Conservation (phyloP, 2,797 vertebrate species). For the Cetoscarus ocellatus region DNA sequence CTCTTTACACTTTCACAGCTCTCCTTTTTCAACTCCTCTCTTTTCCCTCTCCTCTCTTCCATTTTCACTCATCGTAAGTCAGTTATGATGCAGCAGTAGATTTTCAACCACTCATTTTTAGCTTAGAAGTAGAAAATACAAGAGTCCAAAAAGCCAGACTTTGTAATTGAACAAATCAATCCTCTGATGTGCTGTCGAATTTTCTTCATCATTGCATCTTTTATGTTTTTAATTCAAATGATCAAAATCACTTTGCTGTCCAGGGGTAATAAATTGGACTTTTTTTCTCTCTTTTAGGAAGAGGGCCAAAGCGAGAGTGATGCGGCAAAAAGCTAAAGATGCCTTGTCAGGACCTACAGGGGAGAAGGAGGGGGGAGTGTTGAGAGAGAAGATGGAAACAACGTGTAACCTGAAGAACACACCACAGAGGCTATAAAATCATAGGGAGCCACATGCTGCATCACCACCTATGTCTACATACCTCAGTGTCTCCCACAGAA, state of each 20-base stretch:
- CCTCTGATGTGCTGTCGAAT: not conserved
- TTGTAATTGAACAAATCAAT: not conserved
- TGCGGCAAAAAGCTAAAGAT: constrained; percentile 27
- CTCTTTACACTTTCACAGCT: too few species aligned
- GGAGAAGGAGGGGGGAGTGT: not conserved
- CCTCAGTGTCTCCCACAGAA: too few species aligned
- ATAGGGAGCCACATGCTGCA: not conserved
- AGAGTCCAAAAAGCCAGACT: not conserved
- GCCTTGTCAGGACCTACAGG: constrained; percentile 28
- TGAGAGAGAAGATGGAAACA: not conserved
- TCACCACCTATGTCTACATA: not conserved
- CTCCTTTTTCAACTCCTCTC: too few species aligned
- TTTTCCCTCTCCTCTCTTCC: too few species aligned
- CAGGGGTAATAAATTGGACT: not conserved
- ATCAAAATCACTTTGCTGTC: constrained; percentile 21
- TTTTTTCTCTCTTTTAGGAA: constrained; percentile 13
- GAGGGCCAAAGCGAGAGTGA: constrained; percentile 33
- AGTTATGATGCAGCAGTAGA: not conserved
- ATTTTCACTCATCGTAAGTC: too few species aligned
- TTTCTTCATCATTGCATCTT: not conserved
- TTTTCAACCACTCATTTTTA: not conserved
- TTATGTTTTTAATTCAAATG: constrained; percentile 26
- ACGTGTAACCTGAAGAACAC: not conserved
- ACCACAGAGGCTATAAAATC: not conserved
- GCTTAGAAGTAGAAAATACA: not conserved